Conservation (phyloP, 23 tunicate species). For the Botrylloides violaceus region DNA sequence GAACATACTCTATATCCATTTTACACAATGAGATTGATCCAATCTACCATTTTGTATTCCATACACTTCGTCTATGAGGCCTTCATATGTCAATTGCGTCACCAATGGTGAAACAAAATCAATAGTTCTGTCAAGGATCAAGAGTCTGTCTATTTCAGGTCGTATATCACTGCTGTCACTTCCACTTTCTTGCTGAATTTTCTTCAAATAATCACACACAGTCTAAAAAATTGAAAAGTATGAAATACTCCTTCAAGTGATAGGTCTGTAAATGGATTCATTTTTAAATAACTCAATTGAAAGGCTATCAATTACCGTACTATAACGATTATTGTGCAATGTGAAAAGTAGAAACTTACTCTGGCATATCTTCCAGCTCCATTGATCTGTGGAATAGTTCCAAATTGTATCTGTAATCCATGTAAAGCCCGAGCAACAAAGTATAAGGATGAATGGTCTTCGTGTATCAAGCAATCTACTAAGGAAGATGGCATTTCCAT, state of each 20-base stretch:
- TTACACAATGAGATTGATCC: no score
- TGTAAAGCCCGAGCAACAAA: conserved; percentile 58
- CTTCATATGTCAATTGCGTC: conserved; percentile 88
- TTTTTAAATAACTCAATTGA: no score
- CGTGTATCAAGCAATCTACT: conserved; percentile 53
- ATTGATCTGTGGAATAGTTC: conserved; percentile 62
- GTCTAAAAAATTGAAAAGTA: background rate
- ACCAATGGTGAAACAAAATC: conserved; percentile 73
- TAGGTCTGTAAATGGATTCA: no score
- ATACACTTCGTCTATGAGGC: conserved; percentile 83
- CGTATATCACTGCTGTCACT: conserved; percentile 8
- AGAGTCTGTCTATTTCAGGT: conserved; percentile 54
- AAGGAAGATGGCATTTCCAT: conserved; percentile 54
- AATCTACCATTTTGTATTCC: conserved; percentile 61
- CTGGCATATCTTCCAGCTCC: conserved; percentile 66
- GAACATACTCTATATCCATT: no score
- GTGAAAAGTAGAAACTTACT: no score
- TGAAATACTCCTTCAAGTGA: no score
- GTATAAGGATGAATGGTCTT: conserved; percentile 54
- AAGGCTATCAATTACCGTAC: no score
- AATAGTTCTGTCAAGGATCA: conserved; percentile 60
- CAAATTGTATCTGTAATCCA: conserved; percentile 63
- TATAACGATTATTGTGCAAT: no score
- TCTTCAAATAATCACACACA: conserved; percentile 16
- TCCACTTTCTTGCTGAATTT: background rate